phyloP scores from a whole-genome alignment of 2,888 invertebrate genomes.

The Athripsodes cinereus region DNA sequence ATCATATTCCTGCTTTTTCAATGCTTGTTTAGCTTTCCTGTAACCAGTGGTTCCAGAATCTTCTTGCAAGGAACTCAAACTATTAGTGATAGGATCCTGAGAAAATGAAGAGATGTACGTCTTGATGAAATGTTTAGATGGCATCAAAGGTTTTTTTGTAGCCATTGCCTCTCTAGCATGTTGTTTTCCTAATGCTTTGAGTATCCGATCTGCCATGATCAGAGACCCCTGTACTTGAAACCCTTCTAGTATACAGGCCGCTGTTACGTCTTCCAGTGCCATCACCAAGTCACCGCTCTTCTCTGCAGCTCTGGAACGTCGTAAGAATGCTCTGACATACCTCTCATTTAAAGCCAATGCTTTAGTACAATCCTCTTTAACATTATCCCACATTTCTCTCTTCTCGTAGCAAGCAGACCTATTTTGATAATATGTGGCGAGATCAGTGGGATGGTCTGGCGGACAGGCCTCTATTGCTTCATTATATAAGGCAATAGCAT shows the following conservation, averaged over 20 bases:
- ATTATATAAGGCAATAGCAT: conserved; percentile 84
- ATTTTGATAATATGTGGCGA: conserved; percentile 93
- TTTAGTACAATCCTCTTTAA: conserved; percentile 79
- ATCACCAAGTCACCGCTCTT: conserved; percentile 69
- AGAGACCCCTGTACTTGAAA: conserved; percentile 79
- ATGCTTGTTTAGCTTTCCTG: conserved; percentile 62
- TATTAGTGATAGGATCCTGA: conserved; percentile 70
- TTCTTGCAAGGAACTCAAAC: conserved; percentile 41
- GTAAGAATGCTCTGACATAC: conserved; percentile 81
- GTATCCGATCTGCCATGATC: conserved; percentile 78
- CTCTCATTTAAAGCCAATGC: conserved; percentile 79
- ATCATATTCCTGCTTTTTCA: conserved; percentile 68
- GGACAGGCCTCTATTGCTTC: conserved; percentile 91
- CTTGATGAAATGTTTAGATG: conserved; percentile 79
- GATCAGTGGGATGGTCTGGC: conserved; percentile 60
- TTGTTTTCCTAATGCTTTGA: conserved; percentile 71
- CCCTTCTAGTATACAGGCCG: conserved; percentile 84
- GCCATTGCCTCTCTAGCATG: conserved; percentile 72
- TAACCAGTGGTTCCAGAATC: conserved; percentile 53
- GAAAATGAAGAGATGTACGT: conserved; percentile 85
- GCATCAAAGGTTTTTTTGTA: conserved; percentile 65
- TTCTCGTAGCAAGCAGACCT: conserved; percentile 94
- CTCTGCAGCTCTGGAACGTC: conserved; percentile 81
- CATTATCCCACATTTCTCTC: conserved; percentile 75
- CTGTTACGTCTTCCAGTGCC: conserved; percentile 88